Percentiles rank a stretch among this genome's conserved stretches.
Conservation (phyloP, 2,888 invertebrate species). For the Cotesia congregata region DNA sequence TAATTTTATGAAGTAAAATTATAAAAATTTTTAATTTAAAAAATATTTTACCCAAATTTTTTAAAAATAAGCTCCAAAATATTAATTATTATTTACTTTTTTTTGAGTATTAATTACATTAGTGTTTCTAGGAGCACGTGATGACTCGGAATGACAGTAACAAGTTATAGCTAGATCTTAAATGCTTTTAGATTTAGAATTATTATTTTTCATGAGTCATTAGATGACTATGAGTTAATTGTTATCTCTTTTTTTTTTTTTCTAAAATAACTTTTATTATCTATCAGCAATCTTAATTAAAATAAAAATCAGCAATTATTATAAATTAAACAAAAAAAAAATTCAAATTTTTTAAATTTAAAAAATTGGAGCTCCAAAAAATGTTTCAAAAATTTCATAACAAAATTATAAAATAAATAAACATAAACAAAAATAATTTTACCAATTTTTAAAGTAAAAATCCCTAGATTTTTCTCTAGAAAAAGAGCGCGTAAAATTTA, state of each 20-base stretch:
- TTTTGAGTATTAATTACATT: neutral
- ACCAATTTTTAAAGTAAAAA: neutral
- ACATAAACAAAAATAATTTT: neutral
- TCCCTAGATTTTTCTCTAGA: neutral
- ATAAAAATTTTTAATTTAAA: neutral
- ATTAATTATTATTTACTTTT: neutral
- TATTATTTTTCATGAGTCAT: neutral
- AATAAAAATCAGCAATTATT: too few species aligned
- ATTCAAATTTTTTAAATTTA: too few species aligned
- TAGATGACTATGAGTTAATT: neutral
- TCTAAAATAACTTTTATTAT: too few species aligned
- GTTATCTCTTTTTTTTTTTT: neutral
- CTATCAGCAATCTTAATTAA: too few species aligned
- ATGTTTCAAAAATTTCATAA: too few species aligned
- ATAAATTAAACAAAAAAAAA: too few species aligned
- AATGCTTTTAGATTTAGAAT: neutral
- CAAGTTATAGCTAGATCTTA: neutral
- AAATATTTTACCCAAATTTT: neutral
- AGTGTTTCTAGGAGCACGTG: neutral
- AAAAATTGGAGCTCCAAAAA: too few species aligned
- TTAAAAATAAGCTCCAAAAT: neutral
- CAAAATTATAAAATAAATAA: neutral
- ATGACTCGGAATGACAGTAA: conserved; percentile 10
- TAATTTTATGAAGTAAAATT: neutral
- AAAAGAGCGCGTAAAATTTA: neutral